These are phyloP conservation scores for Equus quagga DNA, from an alignment of 2,113 vertebrate genomes.

Conservation along the genomic window DNA sequence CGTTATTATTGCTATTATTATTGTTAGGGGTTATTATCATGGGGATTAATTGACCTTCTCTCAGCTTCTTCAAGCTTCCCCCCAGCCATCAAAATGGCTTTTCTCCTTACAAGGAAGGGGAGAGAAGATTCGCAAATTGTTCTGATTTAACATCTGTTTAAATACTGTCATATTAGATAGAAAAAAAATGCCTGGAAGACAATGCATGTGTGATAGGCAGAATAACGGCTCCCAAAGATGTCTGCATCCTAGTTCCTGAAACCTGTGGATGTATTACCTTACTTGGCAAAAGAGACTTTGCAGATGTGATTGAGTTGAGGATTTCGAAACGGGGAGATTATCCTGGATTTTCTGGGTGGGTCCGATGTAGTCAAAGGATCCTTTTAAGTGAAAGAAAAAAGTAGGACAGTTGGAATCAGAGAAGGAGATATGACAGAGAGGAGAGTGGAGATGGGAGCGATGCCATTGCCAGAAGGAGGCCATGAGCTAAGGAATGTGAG, in stretches of 20 bases:
- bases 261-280: background rate
- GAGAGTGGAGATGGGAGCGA: too few relatives aligned
- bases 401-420: background rate
- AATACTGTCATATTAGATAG: background rate
- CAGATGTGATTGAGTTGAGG: background rate
- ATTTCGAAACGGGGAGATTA: background rate
- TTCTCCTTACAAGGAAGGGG: background rate
- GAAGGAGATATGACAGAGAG: background rate
- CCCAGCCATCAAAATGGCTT: background rate
- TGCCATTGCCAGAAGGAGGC: fast-evolving
- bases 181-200: background rate
- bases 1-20: background rate
- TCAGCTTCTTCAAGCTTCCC: background rate
- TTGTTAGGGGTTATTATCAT: background rate
- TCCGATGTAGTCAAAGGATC: background rate
- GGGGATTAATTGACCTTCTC: background rate
- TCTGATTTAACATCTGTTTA: background rate
- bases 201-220: background rate
- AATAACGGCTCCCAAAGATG: background rate
- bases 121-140: background rate
- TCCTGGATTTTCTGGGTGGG: background rate
- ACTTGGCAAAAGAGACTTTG: background rate
- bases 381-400: background rate
- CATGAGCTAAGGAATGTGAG: background rate
- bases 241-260: background rate